Conservation (phyloP, 2,797 vertebrate genomes). For the Anolis apletophallus region DNA sequence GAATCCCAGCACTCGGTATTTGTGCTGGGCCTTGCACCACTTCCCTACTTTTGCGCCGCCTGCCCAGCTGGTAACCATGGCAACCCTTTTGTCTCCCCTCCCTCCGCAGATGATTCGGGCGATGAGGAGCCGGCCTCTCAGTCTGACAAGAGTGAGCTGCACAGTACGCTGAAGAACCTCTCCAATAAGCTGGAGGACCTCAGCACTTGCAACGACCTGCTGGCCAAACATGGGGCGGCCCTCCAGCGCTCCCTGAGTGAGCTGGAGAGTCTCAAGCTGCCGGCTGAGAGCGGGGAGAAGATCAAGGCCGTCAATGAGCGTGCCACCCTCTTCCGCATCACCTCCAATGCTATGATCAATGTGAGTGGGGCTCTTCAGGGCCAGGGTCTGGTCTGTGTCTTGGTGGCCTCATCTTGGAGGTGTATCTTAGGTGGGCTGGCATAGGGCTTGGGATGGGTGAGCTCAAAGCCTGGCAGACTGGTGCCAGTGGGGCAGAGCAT, state of each 20-base stretch:
- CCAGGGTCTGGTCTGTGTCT: accelerated
- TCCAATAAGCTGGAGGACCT: conserved; percentile 94
- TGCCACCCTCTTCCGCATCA: conserved; percentile 97
- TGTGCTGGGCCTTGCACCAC: neutral
- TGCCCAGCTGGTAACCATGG: conserved; percentile 41
- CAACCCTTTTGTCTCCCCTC: conserved; percentile 42
- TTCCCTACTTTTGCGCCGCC: neutral
- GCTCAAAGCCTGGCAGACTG: too few species aligned
- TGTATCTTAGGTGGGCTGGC: too few species aligned
- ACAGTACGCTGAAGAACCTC: conserved; percentile 89
- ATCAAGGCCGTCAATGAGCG: conserved; percentile 94
- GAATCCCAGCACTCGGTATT: neutral
- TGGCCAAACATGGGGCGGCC: conserved; percentile 95
- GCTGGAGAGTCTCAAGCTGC: conserved; percentile 90
- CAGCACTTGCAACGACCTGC: conserved; percentile 95
- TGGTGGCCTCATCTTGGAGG: neutral
- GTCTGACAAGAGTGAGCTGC: conserved; percentile 91
- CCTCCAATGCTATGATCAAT: conserved; percentile 99
- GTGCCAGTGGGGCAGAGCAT: too few species aligned
- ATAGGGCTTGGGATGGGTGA: too few species aligned
- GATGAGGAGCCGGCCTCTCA: conserved; percentile 91
- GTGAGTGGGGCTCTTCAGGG: conserved; percentile 77
- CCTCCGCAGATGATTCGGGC: conserved; percentile 92
- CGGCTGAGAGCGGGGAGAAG: conserved; percentile 91
- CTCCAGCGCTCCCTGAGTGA: conserved; percentile 96